Conservation (phyloP, 2,113 vertebrate species). For the Macquaria australasica region DNA sequence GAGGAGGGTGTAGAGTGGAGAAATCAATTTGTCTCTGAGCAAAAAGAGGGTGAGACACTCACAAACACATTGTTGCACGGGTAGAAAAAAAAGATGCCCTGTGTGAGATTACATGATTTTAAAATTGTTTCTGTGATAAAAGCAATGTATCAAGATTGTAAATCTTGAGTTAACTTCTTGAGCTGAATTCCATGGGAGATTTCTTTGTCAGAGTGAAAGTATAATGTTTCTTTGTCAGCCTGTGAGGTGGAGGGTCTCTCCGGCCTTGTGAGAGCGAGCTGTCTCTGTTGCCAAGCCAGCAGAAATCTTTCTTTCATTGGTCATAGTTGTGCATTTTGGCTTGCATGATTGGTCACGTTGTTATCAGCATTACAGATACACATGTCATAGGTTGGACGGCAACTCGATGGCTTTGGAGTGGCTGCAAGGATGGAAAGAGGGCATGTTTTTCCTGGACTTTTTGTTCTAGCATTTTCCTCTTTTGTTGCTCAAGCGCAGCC, state of each 20-base stretch:
- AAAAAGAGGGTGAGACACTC: slow-evolving; percentile 19
- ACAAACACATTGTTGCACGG: slow-evolving; percentile 2
- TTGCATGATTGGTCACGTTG: slow-evolving; percentile 7
- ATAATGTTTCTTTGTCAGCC: slow-evolving; percentile 43
- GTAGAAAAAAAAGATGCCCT: not conserved
- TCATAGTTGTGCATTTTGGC: slow-evolving; percentile 34
- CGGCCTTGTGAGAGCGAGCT: slow-evolving; percentile 46
- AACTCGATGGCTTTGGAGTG: not conserved
- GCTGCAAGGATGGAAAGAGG: not conserved
- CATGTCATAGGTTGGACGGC: slow-evolving; percentile 16
- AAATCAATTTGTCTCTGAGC: slow-evolving; percentile 53
- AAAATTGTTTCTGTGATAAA: slow-evolving; percentile 5
- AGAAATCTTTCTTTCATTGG: slow-evolving; percentile 42
- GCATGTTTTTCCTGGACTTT: not conserved
- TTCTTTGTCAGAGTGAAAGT: slow-evolving; percentile 1
- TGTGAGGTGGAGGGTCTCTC: slow-evolving; percentile 7
- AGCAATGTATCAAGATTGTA: not conserved
- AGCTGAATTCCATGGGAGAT: not conserved
- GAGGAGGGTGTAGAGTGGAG: slow-evolving; percentile 13
- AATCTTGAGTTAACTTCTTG: not conserved
- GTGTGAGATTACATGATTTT: slow-evolving; percentile 5
- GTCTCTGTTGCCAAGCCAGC: slow-evolving; percentile 41
- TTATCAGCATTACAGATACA: slow-evolving; percentile 4
- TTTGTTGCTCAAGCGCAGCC: not conserved
- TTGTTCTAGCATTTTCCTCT: slow-evolving; percentile 14